Percentiles rank a stretch among this genome's conserved stretches.
Conservation (phyloP, 2,888 invertebrate species). For the Apoderus coryli region DNA sequence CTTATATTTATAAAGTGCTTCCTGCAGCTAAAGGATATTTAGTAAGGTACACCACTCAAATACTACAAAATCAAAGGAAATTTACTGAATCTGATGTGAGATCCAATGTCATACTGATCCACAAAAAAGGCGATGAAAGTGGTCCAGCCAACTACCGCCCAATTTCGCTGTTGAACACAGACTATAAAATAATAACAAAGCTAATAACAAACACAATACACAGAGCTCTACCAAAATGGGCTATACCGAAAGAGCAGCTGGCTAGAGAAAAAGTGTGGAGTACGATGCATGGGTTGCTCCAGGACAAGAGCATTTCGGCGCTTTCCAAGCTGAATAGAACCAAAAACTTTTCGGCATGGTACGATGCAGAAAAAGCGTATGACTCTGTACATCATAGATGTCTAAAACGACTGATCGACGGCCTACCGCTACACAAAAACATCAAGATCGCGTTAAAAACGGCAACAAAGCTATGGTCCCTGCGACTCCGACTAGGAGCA, state of each 20-base stretch:
- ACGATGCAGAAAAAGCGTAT: constrained; percentile 12
- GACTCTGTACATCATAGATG: constrained; percentile 12
- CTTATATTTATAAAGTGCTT: constrained; percentile 13
- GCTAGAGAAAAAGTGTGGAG: constrained; percentile 17
- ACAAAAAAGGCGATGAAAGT: constrained; percentile 19
- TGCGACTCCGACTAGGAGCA: constrained; percentile 1
- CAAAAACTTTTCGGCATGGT: constrained; percentile 16
- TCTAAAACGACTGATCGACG: constrained; percentile 12
- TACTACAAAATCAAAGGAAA: neutral
- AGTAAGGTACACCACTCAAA: neutral
- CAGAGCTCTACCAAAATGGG: constrained; percentile 11
- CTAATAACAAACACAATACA: constrained; percentile 13
- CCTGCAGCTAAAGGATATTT: constrained; percentile 12
- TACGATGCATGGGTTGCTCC: constrained; percentile 17
- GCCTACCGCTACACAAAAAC: constrained; percentile 10
- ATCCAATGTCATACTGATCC: constrained; percentile 17
- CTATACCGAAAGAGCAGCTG: constrained; percentile 15
- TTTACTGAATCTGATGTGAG: constrained; percentile 15
- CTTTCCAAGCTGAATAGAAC: constrained; percentile 11
- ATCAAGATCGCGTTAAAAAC: constrained; percentile 6
- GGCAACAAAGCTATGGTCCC: constrained; percentile 7
- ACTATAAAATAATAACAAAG: constrained; percentile 20
- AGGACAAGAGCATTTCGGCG: constrained; percentile 16
- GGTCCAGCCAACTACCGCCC: constrained; percentile 20
- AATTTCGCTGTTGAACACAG: constrained; percentile 19